Evolutionary conservation across 2,888 invertebrate genomes (phyloP).

Genomic region (Morpho achilles): DNA sequence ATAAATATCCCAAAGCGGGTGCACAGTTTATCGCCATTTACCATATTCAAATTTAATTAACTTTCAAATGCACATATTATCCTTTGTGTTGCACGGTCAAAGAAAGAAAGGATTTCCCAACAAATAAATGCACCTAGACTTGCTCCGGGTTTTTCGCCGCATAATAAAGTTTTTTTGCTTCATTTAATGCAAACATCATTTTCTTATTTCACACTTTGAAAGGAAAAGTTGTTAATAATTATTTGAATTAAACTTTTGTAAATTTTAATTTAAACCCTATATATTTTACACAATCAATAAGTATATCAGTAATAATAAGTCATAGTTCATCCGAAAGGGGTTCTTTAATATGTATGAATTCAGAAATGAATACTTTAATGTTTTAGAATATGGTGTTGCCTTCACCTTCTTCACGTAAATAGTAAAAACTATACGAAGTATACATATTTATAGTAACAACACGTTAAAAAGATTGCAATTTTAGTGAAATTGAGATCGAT

Average conservation of each 20-base stretch:
- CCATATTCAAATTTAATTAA: slow-evolving; percentile 71
- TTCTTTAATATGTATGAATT: too few relatives aligned
- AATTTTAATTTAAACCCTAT: background rate
- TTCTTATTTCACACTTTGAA: slow-evolving; percentile 34
- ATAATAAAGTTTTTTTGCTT: slow-evolving; percentile 49
- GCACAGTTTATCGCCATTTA: slow-evolving; percentile 35
- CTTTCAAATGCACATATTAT: slow-evolving; percentile 53
- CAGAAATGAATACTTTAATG: too few relatives aligned
- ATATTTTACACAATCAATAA: too few relatives aligned
- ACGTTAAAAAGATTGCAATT: too few relatives aligned
- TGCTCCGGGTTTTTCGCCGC: slow-evolving; percentile 36
- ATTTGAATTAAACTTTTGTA: slow-evolving; percentile 35
- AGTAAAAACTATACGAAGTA: too few relatives aligned
- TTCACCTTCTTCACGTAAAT: too few relatives aligned
- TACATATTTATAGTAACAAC: too few relatives aligned
- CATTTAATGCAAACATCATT: slow-evolving; percentile 41
- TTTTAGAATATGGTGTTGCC: too few relatives aligned
- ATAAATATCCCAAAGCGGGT: slow-evolving; percentile 33
- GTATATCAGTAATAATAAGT: too few relatives aligned
- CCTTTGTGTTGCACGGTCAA: slow-evolving; percentile 48
- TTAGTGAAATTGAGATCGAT: too few relatives aligned
- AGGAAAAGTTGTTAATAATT: slow-evolving; percentile 45
- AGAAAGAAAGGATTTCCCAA: slow-evolving; percentile 48
- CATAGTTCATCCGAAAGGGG: too few relatives aligned
- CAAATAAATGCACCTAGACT: slow-evolving; percentile 45